These are phyloP conservation scores for Dryobates pubescens DNA, from an alignment of 2,797 vertebrate species.

Conservation along the genomic window DNA sequence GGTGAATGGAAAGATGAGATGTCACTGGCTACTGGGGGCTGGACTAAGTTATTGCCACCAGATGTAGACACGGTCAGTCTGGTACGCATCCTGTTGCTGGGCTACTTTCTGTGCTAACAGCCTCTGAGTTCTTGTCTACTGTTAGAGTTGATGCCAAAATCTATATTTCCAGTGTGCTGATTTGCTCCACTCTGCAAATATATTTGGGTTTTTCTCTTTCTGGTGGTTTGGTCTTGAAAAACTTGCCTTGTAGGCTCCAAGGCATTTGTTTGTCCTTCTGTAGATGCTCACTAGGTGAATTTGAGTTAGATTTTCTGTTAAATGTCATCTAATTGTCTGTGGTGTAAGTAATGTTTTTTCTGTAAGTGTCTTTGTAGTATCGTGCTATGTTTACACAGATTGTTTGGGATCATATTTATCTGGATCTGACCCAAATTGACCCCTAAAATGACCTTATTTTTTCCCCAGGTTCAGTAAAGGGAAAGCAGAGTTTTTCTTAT, in stretches of 20 bases:
- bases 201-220: not conserved
- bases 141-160: not conserved
- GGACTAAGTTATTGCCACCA: not conserved
- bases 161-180: not conserved
- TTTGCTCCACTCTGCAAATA: not conserved
- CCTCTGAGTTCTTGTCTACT: not conserved
- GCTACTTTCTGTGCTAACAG: not conserved
- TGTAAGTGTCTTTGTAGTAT: not conserved
- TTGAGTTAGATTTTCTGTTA: not conserved
- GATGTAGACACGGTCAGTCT: slow-evolving; percentile 28
- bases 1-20: not conserved
- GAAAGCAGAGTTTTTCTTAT: not conserved
- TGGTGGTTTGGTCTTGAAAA: not conserved
- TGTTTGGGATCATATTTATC: not conserved
- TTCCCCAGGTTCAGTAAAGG: not conserved
- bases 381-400: not conserved
- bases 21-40: not conserved
- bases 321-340: not conserved
- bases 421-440: not conserved
- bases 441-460: not conserved
- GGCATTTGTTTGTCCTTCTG: not conserved
- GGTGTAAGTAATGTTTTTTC: not conserved
- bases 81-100: not conserved
- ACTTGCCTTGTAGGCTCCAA: not conserved
- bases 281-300: not conserved